These are phyloP conservation scores for Syngnathus acus DNA, from an alignment of 2,797 vertebrate genomes.

Conservation along the genomic window DNA sequence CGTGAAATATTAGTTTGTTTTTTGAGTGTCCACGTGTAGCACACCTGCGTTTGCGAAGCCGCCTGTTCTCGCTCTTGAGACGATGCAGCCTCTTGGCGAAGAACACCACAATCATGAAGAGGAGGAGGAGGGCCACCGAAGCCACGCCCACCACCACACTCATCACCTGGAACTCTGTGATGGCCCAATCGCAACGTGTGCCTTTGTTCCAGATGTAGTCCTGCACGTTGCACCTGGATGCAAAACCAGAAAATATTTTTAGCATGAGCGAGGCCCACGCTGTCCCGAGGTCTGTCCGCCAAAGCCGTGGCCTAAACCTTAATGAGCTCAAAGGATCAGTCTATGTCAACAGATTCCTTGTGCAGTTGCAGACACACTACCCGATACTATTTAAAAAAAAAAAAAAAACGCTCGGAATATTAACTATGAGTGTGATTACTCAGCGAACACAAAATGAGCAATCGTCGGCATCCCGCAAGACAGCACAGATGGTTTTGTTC, in stretches of 20 bases:
- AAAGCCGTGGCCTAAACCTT: slow-evolving; percentile 38
- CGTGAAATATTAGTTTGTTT: too few species aligned
- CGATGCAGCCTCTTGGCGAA: slow-evolving; percentile 93
- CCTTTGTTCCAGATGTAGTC: slow-evolving; percentile 98
- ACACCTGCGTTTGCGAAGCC: slow-evolving; percentile 82
- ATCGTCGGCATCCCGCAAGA: slow-evolving; percentile 38
- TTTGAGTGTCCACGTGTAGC: background rate
- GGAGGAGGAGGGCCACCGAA: slow-evolving; percentile 79
- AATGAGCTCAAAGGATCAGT: slow-evolving; percentile 64
- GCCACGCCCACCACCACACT: slow-evolving; percentile 83
- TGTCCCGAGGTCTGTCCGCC: slow-evolving; percentile 37
- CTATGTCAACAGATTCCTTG: background rate
- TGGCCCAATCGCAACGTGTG: slow-evolving; percentile 84
- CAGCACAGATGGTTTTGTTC: slow-evolving; percentile 45
- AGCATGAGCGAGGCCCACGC: slow-evolving; percentile 25
- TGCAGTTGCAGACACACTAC: background rate
- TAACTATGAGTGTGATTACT: slow-evolving; percentile 15
- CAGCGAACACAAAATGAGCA: slow-evolving; percentile 44
- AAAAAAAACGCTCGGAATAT: too few species aligned
- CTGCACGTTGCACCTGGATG: slow-evolving; percentile 74
- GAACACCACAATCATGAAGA: slow-evolving; percentile 96
- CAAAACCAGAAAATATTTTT: slow-evolving; percentile 8
- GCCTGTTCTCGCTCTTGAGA: slow-evolving; percentile 90
- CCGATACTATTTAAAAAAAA: background rate
- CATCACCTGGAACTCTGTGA: slow-evolving; percentile 97